Conservation (phyloP, 2,113 vertebrate genomes). For the Suncus etruscus region DNA sequence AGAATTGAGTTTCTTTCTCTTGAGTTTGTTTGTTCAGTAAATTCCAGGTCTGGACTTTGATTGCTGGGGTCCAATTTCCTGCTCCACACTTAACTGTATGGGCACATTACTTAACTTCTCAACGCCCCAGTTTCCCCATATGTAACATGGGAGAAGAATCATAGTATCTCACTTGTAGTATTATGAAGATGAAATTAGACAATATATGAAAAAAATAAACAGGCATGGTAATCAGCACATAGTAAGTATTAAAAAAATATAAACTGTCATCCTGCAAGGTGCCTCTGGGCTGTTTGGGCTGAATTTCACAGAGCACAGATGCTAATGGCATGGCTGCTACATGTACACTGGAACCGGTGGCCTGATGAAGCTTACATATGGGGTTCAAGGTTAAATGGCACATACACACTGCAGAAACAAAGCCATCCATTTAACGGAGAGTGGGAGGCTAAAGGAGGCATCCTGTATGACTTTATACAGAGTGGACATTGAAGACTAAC, state of each 20-base stretch:
- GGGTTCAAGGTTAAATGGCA: slow-evolving; percentile 75
- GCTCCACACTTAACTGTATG: neutral
- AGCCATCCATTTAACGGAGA: slow-evolving; percentile 72
- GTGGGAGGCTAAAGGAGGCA: slow-evolving; percentile 73
- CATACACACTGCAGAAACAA: slow-evolving; percentile 67
- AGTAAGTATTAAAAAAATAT: slow-evolving; percentile 39
- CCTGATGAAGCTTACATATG: slow-evolving; percentile 75
- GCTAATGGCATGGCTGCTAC: slow-evolving; percentile 74
- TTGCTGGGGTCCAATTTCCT: neutral
- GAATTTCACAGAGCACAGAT: slow-evolving; percentile 42
- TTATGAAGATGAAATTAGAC: slow-evolving; percentile 25
- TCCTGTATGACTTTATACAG: slow-evolving; percentile 76
- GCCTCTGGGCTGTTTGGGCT: slow-evolving; percentile 29
- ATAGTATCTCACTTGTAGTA: neutral
- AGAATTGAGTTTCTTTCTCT: neutral
- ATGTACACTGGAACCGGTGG: slow-evolving; percentile 68
- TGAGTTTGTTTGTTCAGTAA: neutral
- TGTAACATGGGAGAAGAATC: neutral
- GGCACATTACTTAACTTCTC: slow-evolving; percentile 1
- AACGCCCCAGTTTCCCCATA: neutral
- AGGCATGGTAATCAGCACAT: slow-evolving; percentile 6
- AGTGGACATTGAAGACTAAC: slow-evolving; percentile 80
- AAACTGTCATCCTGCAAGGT: neutral
- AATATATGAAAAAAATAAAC: neutral
- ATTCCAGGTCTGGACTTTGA: slow-evolving; percentile 46